Base-by-base conservation (phyloP, 2,113 vertebrate genomes). In the Sylvietta virens region DNA sequence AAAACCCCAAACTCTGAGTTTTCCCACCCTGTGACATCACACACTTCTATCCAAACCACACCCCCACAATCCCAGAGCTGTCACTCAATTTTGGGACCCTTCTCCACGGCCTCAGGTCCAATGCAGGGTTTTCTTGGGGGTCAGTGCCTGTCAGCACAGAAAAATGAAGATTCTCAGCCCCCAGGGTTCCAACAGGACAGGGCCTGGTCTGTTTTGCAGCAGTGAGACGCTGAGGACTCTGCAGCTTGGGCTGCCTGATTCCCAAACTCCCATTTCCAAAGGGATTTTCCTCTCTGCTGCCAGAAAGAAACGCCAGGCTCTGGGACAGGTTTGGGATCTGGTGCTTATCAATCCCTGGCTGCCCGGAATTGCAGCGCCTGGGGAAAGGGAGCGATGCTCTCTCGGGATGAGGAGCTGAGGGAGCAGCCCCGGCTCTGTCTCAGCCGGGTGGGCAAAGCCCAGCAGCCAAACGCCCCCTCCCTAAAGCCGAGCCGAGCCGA, bases 351-450 rank as follows among this genome's bases (percentile, higher is more conserved):
- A 4, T 12, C 61, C 2, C 0, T 1, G 19, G 40, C 10, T 44
- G n/a, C 31, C 16, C 1, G 53, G 26, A 53, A 45, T 0, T 7
- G 73, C 13, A 13, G 69, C 40, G 30, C 6, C 47, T 1, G 30
- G 67, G 66, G 10, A 7, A 7, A 13, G 0, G 5, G 10, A 31
- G n/a, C 2, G 2, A 30, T 0, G 2, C 1, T 44, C 8, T 5
- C 14, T 45, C 31, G 60, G 81, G 1, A 1, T 2, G 5, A 35
- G 61, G 23, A 65, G 69, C 28, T 2, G 40, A n/a, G 44, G 74
- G 65, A 74, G 47, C 61, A 12, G 82, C 72, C 26, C 13, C 4
- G 31, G 31, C 72, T 1, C 4, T 5, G 56, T 7, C 39, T 4
- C 35, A 37, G 66, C 44, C 2, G 0, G 64, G 67, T 0, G 28